These are phyloP conservation scores for Mionectes macconnelli DNA, from an alignment of 2,113 vertebrate genomes.

Conservation along the genomic window DNA sequence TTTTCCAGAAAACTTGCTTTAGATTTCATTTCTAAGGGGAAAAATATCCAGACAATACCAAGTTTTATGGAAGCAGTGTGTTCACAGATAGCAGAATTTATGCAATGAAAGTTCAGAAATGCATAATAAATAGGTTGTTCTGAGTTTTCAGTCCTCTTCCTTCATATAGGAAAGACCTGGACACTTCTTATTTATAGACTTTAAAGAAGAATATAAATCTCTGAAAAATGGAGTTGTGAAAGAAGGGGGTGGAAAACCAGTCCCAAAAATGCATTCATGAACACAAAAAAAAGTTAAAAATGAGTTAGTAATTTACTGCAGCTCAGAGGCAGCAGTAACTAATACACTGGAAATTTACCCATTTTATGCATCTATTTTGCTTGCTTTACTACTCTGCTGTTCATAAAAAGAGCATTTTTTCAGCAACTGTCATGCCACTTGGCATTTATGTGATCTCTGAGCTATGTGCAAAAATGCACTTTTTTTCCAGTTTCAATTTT, in stretches of 20 bases:
- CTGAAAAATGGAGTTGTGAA: constrained; percentile 56
- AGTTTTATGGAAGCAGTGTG: constrained; percentile 19
- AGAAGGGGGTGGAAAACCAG: constrained; percentile 37
- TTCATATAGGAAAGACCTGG: not conserved
- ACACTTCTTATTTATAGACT: constrained; percentile 63
- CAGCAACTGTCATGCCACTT: constrained; percentile 71
- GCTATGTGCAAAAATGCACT: constrained; percentile 61
- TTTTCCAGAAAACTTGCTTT: not conserved
- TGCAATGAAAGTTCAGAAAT: constrained; percentile 40
- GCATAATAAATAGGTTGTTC: constrained; percentile 45
- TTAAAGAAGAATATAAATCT: constrained; percentile 71
- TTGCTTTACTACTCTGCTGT: constrained; percentile 75
- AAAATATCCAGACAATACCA: not conserved
- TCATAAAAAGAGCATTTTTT: constrained; percentile 79
- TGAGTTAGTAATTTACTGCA: constrained; percentile 73
- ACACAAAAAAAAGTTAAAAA: constrained; percentile 62
- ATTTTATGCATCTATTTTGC: constrained; percentile 79
- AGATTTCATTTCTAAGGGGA: constrained; percentile 4
- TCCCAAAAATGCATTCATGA: constrained; percentile 66
- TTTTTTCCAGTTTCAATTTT: constrained; percentile 66
- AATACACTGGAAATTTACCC: constrained; percentile 75
- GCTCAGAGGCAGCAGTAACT: constrained; percentile 72
- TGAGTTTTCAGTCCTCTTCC: constrained; percentile 3
- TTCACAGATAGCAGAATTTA: constrained; percentile 31
- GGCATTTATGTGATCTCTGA: constrained; percentile 77